phyloP scores from a whole-genome alignment of 2,888 invertebrate genomes.

The Rosalia funebris region DNA sequence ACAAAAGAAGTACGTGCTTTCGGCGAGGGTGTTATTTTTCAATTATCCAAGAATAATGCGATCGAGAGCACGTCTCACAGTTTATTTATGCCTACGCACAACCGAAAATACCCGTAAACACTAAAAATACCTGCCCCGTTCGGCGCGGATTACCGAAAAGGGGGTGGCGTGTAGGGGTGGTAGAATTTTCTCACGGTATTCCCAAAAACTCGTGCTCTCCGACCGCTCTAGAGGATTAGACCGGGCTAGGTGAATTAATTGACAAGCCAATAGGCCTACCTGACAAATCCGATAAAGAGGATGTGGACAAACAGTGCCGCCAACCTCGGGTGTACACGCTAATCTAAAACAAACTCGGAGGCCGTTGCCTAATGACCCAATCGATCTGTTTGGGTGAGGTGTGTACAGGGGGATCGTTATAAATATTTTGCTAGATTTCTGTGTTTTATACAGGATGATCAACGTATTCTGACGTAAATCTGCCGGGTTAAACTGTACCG shows the following conservation, averaged over 20 bases:
- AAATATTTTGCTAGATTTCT: too few relatives aligned
- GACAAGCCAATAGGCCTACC: constrained; percentile 11
- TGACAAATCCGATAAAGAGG: constrained; percentile 19
- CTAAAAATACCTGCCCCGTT: constrained; percentile 14
- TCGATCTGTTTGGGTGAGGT: too few relatives aligned
- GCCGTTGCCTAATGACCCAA: background rate
- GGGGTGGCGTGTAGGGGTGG: constrained; percentile 7
- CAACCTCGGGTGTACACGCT: background rate
- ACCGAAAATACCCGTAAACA: constrained; percentile 15
- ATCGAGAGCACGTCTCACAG: constrained; percentile 8
- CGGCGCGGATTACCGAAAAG: background rate
- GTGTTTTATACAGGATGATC: too few relatives aligned
- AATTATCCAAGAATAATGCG: constrained; percentile 7
- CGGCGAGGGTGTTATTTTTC: constrained; percentile 8
- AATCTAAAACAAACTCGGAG: background rate
- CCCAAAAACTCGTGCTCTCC: constrained; percentile 11
- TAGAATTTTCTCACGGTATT: constrained; percentile 21
- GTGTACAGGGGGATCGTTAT: too few relatives aligned
- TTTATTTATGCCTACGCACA: too few relatives aligned
- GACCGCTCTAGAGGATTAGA: constrained; percentile 10
- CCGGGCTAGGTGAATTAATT: constrained; percentile 12
- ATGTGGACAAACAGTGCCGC: background rate
- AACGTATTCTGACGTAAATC: too few relatives aligned
- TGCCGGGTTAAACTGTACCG: too few relatives aligned
- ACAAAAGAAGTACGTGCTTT: constrained; percentile 19